Evolutionary conservation across 53 echinoderm and acorn worm genomes (phyloP).

Genomic region (Pentamera pediparva): DNA sequence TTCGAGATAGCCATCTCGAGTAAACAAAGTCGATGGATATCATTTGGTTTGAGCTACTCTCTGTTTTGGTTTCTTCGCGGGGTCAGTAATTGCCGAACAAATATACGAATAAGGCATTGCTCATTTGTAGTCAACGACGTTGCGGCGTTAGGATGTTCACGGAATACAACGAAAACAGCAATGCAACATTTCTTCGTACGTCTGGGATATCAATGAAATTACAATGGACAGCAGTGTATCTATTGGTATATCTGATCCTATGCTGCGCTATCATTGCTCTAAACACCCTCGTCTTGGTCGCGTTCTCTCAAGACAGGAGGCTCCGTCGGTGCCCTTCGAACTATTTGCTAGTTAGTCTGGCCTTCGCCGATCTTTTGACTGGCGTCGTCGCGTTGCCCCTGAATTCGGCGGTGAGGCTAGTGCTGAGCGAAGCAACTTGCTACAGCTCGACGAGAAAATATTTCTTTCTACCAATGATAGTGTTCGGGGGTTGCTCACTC

Average conservation of each 20-base stretch:
- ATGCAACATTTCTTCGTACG: too few species aligned
- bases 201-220: neutral
- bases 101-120: too few species aligned
- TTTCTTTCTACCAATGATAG: slow-evolving; percentile 16
- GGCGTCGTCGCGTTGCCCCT: slow-evolving; percentile 9
- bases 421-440: neutral
- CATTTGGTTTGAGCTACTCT: too few species aligned
- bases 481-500: slow-evolving; percentile 17
- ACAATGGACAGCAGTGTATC: neutral
- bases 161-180: too few species aligned
- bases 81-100: too few species aligned
- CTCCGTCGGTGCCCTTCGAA: slow-evolving; percentile 12
- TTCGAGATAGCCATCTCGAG: too few species aligned
- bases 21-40: too few species aligned
- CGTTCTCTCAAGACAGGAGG: neutral
- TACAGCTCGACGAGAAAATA: slow-evolving; percentile 11
- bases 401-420: neutral
- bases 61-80: too few species aligned
- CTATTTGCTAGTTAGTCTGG: slow-evolving; percentile 12
- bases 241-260: neutral
- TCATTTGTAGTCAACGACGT: too few species aligned
- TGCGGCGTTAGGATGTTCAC: too few species aligned
- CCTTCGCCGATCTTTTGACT: slow-evolving; percentile 4
- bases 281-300: neutral
- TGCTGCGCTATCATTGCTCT: neutral